Conservation (phyloP, 2,888 invertebrate species). For the Diaprepes abbreviatus region DNA sequence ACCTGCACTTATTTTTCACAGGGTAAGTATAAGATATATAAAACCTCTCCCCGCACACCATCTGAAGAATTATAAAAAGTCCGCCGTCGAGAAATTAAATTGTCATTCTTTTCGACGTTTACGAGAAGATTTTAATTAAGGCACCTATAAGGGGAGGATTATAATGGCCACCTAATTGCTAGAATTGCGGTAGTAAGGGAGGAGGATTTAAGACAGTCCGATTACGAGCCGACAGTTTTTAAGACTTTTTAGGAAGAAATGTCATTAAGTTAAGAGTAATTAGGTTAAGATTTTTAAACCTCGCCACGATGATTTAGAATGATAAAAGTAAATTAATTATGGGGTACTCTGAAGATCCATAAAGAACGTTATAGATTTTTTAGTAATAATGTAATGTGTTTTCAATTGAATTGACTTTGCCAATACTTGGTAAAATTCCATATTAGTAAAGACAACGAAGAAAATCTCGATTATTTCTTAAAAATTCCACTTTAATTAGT, state of each 20-base stretch:
- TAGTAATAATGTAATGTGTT: too few relatives aligned
- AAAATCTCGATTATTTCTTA: too few relatives aligned
- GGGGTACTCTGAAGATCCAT: neutral
- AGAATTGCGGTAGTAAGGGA: slow-evolving; percentile 36
- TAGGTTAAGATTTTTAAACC: slow-evolving; percentile 30
- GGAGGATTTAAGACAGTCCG: slow-evolving; percentile 18
- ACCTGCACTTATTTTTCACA: neutral
- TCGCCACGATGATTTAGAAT: neutral
- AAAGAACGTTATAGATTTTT: too few relatives aligned
- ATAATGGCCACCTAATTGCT: slow-evolving; percentile 51
- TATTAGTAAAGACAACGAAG: too few relatives aligned
- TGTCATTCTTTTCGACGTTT: slow-evolving; percentile 55
- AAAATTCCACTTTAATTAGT: too few relatives aligned
- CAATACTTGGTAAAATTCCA: too few relatives aligned
- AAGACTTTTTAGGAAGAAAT: slow-evolving; percentile 30
- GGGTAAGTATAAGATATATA: slow-evolving; percentile 39
- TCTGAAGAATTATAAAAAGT: slow-evolving; percentile 41
- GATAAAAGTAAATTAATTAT: slow-evolving; percentile 30
- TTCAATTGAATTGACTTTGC: too few relatives aligned
- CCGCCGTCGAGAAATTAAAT: slow-evolving; percentile 56
- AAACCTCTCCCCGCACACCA: slow-evolving; percentile 23
- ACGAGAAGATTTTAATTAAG: slow-evolving; percentile 45
- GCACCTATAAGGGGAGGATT: slow-evolving; percentile 40
- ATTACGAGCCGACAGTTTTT: slow-evolving; percentile 32
- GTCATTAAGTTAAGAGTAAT: slow-evolving; percentile 20